A percentile compares a stretch with the other conserved stretches of the same genome.
phyloP scores from a whole-genome alignment of 2,888 invertebrate species.

The Cremastinae sp. region DNA sequence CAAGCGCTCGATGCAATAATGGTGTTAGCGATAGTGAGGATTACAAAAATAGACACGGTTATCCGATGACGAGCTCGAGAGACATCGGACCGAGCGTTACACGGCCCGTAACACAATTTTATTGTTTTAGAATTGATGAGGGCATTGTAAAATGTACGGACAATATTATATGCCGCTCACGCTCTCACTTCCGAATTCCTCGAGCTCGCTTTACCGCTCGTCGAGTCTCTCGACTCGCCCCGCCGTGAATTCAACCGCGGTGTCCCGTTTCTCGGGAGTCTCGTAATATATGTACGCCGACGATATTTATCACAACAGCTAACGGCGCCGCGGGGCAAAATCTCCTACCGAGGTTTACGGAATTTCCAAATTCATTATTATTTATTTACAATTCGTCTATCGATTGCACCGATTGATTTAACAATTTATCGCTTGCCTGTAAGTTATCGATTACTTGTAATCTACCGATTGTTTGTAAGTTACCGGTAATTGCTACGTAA shows the following conservation, averaged over 20 bases:
- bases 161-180: constrained; percentile 59
- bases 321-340: too few species aligned
- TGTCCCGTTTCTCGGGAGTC: too few species aligned
- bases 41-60: constrained; percentile 41
- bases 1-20: background rate
- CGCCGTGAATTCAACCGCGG: constrained; percentile 26
- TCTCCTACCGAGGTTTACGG: too few species aligned
- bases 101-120: constrained; percentile 21
- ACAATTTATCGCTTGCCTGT: too few species aligned
- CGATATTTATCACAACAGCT: too few species aligned
- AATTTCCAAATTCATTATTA: too few species aligned
- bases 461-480: too few species aligned
- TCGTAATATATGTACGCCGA: too few species aligned
- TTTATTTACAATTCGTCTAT: too few species aligned
- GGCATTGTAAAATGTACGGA: constrained; percentile 21
- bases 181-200: constrained; percentile 67
- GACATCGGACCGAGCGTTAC: constrained; percentile 52
- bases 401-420: too few species aligned
- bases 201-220: constrained; percentile 55
- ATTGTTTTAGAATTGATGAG: constrained; percentile 25
- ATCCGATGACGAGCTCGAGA: constrained; percentile 40
- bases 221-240: constrained; percentile 48
- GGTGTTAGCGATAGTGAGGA: background rate
- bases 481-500: too few species aligned
- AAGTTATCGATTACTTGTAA: too few species aligned